phyloP scores from a whole-genome alignment of 2,113 vertebrate genomes.

The Microtus oregoni region DNA sequence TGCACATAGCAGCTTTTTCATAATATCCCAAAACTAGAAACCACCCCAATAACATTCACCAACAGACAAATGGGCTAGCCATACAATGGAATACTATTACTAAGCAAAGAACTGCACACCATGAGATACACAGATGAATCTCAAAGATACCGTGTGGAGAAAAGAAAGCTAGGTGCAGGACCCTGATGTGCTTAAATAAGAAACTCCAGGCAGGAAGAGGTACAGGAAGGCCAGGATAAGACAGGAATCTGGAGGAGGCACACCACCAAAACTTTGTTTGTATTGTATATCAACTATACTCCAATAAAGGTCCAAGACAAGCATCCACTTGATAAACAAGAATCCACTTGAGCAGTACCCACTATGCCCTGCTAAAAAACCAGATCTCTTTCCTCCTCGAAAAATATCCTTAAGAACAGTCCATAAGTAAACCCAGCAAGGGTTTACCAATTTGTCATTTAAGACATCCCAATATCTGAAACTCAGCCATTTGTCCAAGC shows the following conservation, averaged over 20 bases:
- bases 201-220: neutral
- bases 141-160: accelerated
- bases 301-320: neutral
- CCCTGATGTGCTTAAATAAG: accelerated
- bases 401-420: neutral
- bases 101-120: neutral
- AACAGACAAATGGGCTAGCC: neutral
- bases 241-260: too few relatives aligned
- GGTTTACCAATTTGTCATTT: too few relatives aligned
- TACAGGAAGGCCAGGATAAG: accelerated
- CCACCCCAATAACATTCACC: neutral
- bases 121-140: neutral
- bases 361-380: neutral
- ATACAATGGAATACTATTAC: too few relatives aligned
- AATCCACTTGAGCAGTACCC: neutral
- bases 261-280: neutral
- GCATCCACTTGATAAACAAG: neutral
- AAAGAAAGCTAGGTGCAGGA: neutral
- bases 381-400: neutral
- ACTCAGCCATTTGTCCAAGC: neutral
- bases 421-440: neutral
- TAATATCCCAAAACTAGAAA: neutral
- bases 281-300: neutral
- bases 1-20: neutral
- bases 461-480: neutral